Evolutionary conservation across 1,140 invertebrate genomes (phyloP).

Genomic region (Nephila pilipes): DNA sequence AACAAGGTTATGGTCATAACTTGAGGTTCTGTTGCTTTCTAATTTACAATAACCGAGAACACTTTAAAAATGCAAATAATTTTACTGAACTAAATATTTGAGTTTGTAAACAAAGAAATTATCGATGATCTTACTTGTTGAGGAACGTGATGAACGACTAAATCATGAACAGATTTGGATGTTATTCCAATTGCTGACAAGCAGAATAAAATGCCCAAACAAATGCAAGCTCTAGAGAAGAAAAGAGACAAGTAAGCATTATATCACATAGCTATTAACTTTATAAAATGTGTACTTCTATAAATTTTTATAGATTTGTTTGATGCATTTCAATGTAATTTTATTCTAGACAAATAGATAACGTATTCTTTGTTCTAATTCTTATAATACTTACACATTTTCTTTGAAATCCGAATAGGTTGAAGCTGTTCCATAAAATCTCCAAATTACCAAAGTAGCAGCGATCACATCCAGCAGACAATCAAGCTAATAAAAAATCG

Average conservation of each 20-base stretch:
- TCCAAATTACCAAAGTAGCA: conserved; percentile 57
- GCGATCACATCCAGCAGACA: conserved; percentile 67
- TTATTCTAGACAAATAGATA: no score
- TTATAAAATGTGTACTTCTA: no score
- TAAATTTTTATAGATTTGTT: no score
- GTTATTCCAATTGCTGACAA: conserved; percentile 55
- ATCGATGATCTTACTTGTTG: conserved; percentile 45
- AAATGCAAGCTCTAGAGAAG: conserved; percentile 57
- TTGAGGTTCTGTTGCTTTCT: no score
- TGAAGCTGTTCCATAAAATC: conserved; percentile 63
- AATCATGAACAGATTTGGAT: conserved; percentile 54
- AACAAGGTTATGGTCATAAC: no score
- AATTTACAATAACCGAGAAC: no score
- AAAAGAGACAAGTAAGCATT: not conserved
- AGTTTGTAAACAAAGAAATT: not conserved
- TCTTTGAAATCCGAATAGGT: conserved; percentile 66
- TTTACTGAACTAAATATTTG: no score
- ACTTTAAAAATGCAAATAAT: no score
- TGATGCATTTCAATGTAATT: no score
- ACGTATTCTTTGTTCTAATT: no score
- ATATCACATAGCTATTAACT: no score
- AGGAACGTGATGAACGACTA: conserved; percentile 45
- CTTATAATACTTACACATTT: conserved; percentile 47
- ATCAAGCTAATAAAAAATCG: conserved; percentile 68
- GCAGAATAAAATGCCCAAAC: conserved; percentile 62